Evolutionary conservation across 1,140 invertebrate species (phyloP).

Genomic region (Antheraea pernyi): DNA sequence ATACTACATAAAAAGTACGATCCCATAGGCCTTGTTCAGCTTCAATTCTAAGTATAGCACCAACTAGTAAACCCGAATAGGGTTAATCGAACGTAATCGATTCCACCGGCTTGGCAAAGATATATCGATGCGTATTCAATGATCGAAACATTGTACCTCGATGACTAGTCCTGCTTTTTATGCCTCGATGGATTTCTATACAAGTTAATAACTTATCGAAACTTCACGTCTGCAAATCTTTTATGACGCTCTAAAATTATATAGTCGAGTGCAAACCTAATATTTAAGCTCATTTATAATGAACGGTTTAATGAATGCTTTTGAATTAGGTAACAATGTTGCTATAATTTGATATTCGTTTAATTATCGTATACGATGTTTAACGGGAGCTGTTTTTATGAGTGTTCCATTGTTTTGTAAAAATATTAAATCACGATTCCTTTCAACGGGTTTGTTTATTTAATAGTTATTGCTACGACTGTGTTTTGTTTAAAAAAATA

Average conservation of each 20-base stretch:
- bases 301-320: constrained; percentile 3
- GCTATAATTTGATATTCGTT: constrained; percentile 13
- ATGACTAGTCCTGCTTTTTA: constrained; percentile 18
- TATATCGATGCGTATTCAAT: constrained; percentile 48
- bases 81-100: constrained; percentile 45
- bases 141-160: constrained; percentile 49
- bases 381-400: constrained; percentile 17
- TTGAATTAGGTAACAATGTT: constrained; percentile 12
- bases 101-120: constrained; percentile 23
- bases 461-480: too few species aligned
- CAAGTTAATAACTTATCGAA: neutral
- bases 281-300: constrained; percentile 16
- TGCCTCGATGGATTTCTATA: neutral
- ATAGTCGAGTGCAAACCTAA: constrained; percentile 6
- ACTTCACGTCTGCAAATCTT: constrained; percentile 4
- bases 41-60: too few species aligned
- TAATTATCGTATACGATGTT: constrained; percentile 4
- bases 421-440: constrained; percentile 4
- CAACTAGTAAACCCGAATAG: too few species aligned
- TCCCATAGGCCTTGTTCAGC: too few species aligned
- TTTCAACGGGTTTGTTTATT: neutral
- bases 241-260: constrained; percentile 14
- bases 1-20: too few species aligned
- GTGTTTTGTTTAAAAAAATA: too few species aligned
- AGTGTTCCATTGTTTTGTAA: constrained; percentile 1